Percentiles rank a stretch among this genome's conserved stretches.
Evolutionary conservation across 2,113 vertebrate species (phyloP).

Genomic region (Syrmaticus mikado): DNA sequence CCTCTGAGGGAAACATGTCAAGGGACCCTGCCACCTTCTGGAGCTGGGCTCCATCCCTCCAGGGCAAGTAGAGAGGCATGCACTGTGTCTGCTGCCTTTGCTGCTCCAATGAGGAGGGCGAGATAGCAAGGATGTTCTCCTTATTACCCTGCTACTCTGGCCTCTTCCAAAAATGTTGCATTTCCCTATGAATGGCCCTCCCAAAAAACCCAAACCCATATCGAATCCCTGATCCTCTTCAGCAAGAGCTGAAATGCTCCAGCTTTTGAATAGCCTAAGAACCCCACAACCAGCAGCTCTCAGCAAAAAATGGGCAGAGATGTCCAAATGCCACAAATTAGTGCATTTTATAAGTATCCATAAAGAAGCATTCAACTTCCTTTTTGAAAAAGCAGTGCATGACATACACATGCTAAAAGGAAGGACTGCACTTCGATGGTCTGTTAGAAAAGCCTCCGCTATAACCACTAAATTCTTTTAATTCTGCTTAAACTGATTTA

Average conservation of each 20-base stretch:
- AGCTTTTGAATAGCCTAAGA: neutral
- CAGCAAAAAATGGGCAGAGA: neutral
- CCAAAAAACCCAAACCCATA: no score
- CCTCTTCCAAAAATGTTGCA: neutral
- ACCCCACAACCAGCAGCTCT: neutral
- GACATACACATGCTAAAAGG: constrained; percentile 6
- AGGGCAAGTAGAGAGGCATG: neutral
- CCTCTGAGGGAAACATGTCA: neutral
- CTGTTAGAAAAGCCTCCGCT: constrained; percentile 14
- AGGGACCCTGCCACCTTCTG: neutral
- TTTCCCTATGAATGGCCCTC: neutral
- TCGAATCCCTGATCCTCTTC: neutral
- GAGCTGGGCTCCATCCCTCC: neutral
- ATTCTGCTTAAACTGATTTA: constrained; percentile 22
- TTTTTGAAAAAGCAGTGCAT: neutral
- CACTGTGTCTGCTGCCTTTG: neutral
- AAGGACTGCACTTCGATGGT: neutral
- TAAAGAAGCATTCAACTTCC: neutral
- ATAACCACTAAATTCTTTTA: constrained; percentile 57
- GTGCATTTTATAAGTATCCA: neutral
- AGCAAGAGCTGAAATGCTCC: neutral
- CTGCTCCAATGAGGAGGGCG: neutral
- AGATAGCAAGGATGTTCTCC: neutral
- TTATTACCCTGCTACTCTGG: neutral
- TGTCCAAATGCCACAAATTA: constrained; percentile 7